Conservation (phyloP, 2,797 vertebrate species). For the Pogonophryne albipinna region DNA sequence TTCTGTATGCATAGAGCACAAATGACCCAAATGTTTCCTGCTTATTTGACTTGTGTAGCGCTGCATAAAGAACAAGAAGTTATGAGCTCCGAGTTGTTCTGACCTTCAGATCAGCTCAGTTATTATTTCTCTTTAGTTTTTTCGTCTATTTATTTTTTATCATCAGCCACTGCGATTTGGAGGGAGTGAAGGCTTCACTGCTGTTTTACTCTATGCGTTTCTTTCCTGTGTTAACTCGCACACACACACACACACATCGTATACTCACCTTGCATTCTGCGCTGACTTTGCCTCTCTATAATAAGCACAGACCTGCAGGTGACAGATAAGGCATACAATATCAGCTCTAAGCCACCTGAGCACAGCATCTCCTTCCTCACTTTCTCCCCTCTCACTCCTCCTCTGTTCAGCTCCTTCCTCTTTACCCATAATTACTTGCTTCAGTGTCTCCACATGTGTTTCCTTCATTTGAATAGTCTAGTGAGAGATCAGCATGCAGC, state of each 20-base stretch:
- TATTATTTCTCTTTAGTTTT: slow-evolving; percentile 8
- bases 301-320: slow-evolving; percentile 84
- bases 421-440: slow-evolving; percentile 45
- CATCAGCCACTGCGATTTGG: slow-evolving; percentile 10
- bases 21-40: slow-evolving; percentile 37
- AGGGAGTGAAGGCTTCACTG: slow-evolving; percentile 36
- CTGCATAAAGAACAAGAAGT: slow-evolving; percentile 8
- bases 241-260: slow-evolving; percentile 15
- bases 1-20: slow-evolving; percentile 26
- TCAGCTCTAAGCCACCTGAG: slow-evolving; percentile 75
- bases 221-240: slow-evolving; percentile 14
- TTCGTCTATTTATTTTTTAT: slow-evolving; percentile 27
- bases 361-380: slow-evolving; percentile 58
- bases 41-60: slow-evolving; percentile 23
- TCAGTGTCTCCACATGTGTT: slow-evolving; percentile 36
- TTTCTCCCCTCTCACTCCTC: slow-evolving; percentile 31
- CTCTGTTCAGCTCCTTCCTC: slow-evolving; percentile 35
- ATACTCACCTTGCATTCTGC: slow-evolving; percentile 49
- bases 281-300: slow-evolving; percentile 74
- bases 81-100: slow-evolving; percentile 24
- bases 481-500: slow-evolving; percentile 25
- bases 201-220: slow-evolving; percentile 34
- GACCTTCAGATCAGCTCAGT: slow-evolving; percentile 41
- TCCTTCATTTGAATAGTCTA: slow-evolving; percentile 41
- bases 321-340: slow-evolving; percentile 84